A percentile compares a stretch with the other conserved stretches of the same genome.
Evolutionary conservation across 2,888 invertebrate species (phyloP).

Genomic region (Stenchaetothrips biformis): DNA sequence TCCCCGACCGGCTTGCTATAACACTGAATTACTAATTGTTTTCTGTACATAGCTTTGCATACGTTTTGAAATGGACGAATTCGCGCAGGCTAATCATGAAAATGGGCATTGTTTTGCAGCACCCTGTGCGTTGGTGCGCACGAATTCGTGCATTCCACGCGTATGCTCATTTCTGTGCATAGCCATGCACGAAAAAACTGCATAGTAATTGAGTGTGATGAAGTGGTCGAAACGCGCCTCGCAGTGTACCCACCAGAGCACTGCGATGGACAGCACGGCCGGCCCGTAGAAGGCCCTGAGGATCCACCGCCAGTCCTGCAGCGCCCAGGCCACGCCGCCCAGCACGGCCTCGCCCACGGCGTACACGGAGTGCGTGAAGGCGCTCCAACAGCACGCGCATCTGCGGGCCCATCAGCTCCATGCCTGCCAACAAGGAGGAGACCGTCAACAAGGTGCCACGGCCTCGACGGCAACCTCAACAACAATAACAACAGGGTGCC

Average conservation of each 20-base stretch:
- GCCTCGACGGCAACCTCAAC: neutral
- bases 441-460: slow-evolving; percentile 10
- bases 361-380: slow-evolving; percentile 57
- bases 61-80: neutral
- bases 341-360: slow-evolving; percentile 60
- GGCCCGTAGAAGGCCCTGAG: slow-evolving; percentile 62
- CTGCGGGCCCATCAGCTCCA: slow-evolving; percentile 71
- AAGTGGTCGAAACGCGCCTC: neutral
- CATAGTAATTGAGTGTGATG: neutral
- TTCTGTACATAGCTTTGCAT: too few species aligned
- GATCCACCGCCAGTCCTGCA: slow-evolving; percentile 63
- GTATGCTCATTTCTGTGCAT: too few species aligned
- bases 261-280: slow-evolving; percentile 60
- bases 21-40: too few species aligned
- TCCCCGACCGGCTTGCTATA: too few species aligned
- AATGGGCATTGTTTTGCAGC: neutral
- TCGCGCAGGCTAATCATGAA: too few species aligned
- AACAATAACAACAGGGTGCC: too few species aligned
- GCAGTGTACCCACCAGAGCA: slow-evolving; percentile 51
- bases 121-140: too few species aligned
- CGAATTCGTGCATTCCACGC: too few species aligned
- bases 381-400: slow-evolving; percentile 55
- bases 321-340: slow-evolving; percentile 56
- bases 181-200: too few species aligned
- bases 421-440: slow-evolving; percentile 49